Evolutionary conservation across 2,113 vertebrate genomes (phyloP).

Genomic region (Xiphias gladius): DNA sequence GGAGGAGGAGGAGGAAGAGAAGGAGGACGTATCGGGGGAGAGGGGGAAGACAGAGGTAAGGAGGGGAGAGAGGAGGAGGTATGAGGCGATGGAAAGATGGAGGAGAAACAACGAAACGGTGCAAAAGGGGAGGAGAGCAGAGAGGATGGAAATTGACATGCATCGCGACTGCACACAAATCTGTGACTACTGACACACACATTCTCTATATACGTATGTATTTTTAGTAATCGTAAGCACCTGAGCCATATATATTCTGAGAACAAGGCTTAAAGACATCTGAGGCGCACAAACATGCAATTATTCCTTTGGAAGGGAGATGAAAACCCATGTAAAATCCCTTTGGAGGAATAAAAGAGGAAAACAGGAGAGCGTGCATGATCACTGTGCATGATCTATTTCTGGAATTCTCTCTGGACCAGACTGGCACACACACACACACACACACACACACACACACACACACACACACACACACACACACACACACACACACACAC

Average conservation of each 20-base stretch:
- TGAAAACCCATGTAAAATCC: conserved; percentile 72
- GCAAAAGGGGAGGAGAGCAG: conserved; percentile 24
- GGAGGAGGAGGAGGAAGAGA: conserved; percentile 35
- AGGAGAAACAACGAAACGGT: conserved; percentile 50
- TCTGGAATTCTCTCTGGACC: conserved; percentile 78
- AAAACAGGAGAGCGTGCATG: conserved; percentile 68
- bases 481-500: conserved; percentile 44
- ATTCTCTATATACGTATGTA: conserved; percentile 4
- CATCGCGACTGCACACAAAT: conserved; percentile 16
- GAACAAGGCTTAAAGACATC: conserved; percentile 40
- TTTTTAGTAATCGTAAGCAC: conserved; percentile 30
- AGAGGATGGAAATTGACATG: conserved; percentile 41
- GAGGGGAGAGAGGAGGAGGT: conserved; percentile 26
- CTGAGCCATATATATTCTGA: conserved; percentile 33
- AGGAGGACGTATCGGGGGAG: conserved; percentile 34
- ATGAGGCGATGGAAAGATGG: conserved; percentile 49
- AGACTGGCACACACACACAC: conserved; percentile 32
- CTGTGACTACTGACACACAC: conserved; percentile 17
- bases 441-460: conserved; percentile 41
- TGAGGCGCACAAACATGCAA: conserved; percentile 60
- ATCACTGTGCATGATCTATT: conserved; percentile 76
- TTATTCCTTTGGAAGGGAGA: conserved; percentile 67
- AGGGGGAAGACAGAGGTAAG: conserved; percentile 49
- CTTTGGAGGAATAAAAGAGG: conserved; percentile 67
- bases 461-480: conserved; percentile 53